Base-by-base conservation (phyloP, 2,888 invertebrate species). In the Loripinus fragilis region DNA sequence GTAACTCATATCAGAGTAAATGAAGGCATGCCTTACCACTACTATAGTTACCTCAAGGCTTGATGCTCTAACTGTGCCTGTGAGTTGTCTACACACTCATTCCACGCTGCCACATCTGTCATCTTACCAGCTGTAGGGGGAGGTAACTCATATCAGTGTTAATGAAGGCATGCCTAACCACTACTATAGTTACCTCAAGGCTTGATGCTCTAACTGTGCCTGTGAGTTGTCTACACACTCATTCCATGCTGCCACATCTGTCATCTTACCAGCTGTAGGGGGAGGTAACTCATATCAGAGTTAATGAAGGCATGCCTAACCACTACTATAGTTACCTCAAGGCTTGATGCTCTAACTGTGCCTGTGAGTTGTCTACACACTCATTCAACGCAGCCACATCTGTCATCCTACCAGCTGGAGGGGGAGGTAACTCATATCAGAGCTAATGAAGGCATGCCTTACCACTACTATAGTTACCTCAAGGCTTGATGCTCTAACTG, bases 211-310 rank as follows among this genome's bases (percentile, higher is more conserved):
- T 42, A 93, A 80, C 86, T 93, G 93, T 5, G 93, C 93, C 74
- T 92, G 98, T 0, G 98, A 98, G 93, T 99, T 99, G 89, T 99
- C 98, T 0, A 99, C 98, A 80, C 98, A 96, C 93, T 99, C 98
- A 30, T 95, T 95, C 99, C 99, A 99, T 0, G 98, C 98, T 5
- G 96, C 94, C 0, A 98, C 95, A 94, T 99, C 99, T 0, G 97
- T 97, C 87, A 98, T 95, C 90, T 98, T 97, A 0, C 98, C 98
- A 0, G 97, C 96, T 0, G 97, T 96, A 0, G 99, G 99, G 0
- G 98, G 97, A 0, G 99, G 99, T 25, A 99, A 94, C 93, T 99
- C 99, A 92, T 99, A 99, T 60, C 92, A 91, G 71, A 55, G 12
- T 71, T 76, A 64, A 48, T 38, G 23, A 2, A 23, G 45, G n/a